A percentile compares a stretch with the other conserved stretches of the same genome.
phyloP scores from a whole-genome alignment of 2,797 vertebrate genomes.

The Carapus acus region DNA sequence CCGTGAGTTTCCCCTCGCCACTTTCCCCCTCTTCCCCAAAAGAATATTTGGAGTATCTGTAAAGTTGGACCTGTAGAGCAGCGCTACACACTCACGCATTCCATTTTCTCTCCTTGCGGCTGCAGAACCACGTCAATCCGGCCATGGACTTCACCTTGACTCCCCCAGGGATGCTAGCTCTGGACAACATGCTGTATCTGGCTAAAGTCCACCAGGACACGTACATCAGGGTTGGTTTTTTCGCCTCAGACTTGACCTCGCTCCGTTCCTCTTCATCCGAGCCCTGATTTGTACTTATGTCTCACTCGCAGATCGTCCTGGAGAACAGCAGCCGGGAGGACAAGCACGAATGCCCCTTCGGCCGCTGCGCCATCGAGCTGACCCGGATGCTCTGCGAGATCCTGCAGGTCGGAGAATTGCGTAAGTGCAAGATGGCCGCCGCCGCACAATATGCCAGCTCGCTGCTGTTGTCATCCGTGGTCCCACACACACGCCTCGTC shows the following conservation, averaged over 20 bases:
- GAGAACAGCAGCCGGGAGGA: conserved; percentile 98
- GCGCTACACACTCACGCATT: no score
- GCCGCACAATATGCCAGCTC: no score
- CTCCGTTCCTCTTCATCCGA: no score
- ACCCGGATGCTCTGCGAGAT: conserved; percentile 96
- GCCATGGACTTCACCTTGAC: conserved; percentile 96
- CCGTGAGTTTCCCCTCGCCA: conserved; percentile 69
- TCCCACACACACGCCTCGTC: no score
- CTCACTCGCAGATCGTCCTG: conserved; percentile 74
- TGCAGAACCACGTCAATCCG: conserved; percentile 93
- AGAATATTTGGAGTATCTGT: no score
- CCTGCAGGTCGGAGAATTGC: conserved; percentile 93
- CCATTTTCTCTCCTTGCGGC: no score
- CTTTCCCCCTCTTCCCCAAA: not conserved
- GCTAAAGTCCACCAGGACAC: conserved; percentile 95
- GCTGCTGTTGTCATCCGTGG: no score
- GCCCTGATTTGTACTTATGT: no score
- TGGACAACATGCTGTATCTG: conserved; percentile 98
- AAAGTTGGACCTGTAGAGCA: no score
- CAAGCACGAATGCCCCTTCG: conserved; percentile 96
- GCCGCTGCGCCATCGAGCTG: conserved; percentile 94
- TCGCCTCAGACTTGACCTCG: not conserved
- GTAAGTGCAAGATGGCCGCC: conserved; percentile 71
- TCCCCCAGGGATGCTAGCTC: conserved; percentile 94
- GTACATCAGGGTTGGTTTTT: conserved; percentile 84